phyloP scores from a whole-genome alignment of 2,113 vertebrate species.

The Anolis sagrei region DNA sequence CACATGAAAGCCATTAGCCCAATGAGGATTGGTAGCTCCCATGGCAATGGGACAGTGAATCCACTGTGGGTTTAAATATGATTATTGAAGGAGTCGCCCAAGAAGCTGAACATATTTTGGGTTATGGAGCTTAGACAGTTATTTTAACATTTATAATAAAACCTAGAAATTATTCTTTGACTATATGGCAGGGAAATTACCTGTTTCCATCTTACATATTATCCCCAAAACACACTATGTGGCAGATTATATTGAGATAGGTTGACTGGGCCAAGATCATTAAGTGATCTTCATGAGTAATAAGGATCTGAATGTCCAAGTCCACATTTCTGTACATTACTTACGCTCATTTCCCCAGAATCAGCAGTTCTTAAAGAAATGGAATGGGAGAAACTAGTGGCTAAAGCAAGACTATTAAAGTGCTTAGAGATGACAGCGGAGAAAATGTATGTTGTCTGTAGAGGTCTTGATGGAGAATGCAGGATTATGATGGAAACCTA shows the following conservation, averaged over 20 bases:
- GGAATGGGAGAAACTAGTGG: conserved; percentile 12
- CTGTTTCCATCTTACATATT: neutral
- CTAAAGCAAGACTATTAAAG: neutral
- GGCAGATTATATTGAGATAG: neutral
- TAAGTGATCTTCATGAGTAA: neutral
- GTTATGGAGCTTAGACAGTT: too few species aligned
- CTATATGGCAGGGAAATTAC: too few species aligned
- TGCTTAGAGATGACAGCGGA: neutral
- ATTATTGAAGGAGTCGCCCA: too few species aligned
- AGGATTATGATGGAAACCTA: neutral
- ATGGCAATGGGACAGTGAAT: too few species aligned
- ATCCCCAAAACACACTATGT: neutral
- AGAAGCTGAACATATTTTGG: too few species aligned
- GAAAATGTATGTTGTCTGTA: too few species aligned
- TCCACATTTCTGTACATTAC: neutral
- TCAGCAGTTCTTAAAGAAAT: neutral
- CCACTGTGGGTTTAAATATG: too few species aligned
- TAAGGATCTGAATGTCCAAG: neutral
- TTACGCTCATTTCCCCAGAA: neutral
- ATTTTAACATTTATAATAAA: too few species aligned
- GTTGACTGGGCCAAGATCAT: neutral
- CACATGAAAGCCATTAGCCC: too few species aligned
- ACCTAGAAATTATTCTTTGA: too few species aligned
- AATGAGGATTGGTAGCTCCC: too few species aligned
- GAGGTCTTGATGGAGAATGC: neutral